Conservation (phyloP, 2,797 vertebrate genomes). For the Callimico goeldii region DNA sequence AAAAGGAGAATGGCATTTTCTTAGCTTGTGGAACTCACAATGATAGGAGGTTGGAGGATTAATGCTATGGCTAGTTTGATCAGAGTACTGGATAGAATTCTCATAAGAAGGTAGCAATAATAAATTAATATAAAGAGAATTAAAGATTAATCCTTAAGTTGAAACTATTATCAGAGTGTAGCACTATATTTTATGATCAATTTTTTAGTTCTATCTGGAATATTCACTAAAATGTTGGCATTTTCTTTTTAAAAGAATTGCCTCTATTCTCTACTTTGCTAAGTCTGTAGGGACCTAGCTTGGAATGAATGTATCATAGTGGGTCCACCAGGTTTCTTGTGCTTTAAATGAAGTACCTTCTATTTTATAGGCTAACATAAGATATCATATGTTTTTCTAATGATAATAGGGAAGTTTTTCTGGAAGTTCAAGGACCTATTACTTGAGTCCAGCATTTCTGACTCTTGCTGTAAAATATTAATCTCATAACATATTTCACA, state of each 20-base stretch:
- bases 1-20: conserved; percentile 37
- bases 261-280: background rate
- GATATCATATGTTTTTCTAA: background rate
- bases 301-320: background rate
- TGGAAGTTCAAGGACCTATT: background rate
- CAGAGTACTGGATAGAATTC: background rate
- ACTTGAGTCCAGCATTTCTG: conserved; percentile 36
- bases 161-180: conserved; percentile 4
- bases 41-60: background rate
- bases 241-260: conserved; percentile 46
- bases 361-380: background rate
- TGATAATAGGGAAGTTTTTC: background rate
- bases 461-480: conserved; percentile 3
- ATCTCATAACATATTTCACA: conserved; percentile 1
- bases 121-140: background rate
- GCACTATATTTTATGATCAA: background rate
- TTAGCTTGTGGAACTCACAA: background rate
- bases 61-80: background rate
- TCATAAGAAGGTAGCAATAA: conserved; percentile 27
- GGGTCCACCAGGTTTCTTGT: conserved; percentile 2
- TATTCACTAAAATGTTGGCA: conserved; percentile 2
- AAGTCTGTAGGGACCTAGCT: background rate
- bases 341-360: conserved; percentile 40
- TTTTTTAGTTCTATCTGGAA: background rate
- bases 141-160: conserved; percentile 32